A percentile compares a stretch with the other conserved stretches of the same genome.
These are phyloP conservation scores for Sycobia sp. DNA, from an alignment of 1,140 invertebrate species.

Conservation along the genomic window DNA sequence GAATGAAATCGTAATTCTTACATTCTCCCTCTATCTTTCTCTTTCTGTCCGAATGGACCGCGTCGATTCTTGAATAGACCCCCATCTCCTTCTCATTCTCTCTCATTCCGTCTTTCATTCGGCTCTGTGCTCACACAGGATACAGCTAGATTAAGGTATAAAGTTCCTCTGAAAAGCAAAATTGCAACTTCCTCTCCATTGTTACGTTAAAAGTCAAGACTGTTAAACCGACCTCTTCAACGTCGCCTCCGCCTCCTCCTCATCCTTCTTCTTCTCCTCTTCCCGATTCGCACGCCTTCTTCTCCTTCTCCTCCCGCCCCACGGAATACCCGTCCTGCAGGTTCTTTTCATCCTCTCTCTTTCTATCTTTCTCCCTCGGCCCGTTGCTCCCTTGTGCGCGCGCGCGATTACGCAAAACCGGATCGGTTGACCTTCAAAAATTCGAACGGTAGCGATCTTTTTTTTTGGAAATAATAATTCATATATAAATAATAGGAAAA, in stretches of 20 bases:
- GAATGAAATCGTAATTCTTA: slow-evolving; percentile 19
- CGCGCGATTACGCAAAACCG: slow-evolving; percentile 34
- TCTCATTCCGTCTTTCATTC: too few relatives aligned
- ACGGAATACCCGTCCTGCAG: slow-evolving; percentile 13
- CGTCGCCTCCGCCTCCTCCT: not conserved
- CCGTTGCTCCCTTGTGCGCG: not conserved
- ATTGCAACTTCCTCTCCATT: slow-evolving; percentile 36
- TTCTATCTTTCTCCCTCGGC: not conserved
- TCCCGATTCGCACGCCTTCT: not conserved
- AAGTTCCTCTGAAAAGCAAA: slow-evolving; percentile 28
- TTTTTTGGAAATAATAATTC: slow-evolving; percentile 22
- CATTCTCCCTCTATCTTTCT: not conserved
- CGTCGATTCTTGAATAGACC: slow-evolving; percentile 10
- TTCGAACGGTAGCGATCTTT: slow-evolving; percentile 35
- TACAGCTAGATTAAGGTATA: slow-evolving; percentile 32
- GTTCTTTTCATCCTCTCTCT: not conserved
- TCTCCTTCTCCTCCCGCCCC: not conserved
- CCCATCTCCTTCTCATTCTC: too few relatives aligned
- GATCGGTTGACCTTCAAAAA: slow-evolving; percentile 34
- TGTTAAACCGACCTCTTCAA: slow-evolving; percentile 11
- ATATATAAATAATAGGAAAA: slow-evolving; percentile 31
- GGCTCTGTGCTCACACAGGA: slow-evolving; percentile 6
- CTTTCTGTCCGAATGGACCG: slow-evolving; percentile 1
- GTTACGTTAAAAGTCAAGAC: slow-evolving; percentile 18
- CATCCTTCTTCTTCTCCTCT: not conserved